Conservation (phyloP, 2,888 invertebrate species). For the Dinocampus coccinellae region DNA sequence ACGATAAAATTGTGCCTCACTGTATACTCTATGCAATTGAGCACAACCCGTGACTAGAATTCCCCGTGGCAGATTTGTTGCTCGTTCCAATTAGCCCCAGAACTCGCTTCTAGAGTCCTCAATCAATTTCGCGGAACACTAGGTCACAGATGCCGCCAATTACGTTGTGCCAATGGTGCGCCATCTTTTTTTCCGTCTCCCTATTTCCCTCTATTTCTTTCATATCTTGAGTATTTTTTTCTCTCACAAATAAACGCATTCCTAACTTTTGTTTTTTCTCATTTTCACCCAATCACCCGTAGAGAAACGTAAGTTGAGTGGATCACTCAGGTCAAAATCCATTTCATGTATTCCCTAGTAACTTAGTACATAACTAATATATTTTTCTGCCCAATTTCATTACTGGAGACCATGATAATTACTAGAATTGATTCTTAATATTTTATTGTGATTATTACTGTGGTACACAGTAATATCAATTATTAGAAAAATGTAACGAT, state of each 20-base stretch:
- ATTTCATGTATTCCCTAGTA: too few relatives aligned
- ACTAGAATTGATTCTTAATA: too few relatives aligned
- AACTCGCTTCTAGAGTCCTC: constrained; percentile 51
- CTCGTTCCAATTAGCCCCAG: constrained; percentile 54
- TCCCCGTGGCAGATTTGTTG: constrained; percentile 48
- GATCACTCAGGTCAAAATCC: too few relatives aligned
- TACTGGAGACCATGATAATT: too few relatives aligned
- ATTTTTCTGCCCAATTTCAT: too few relatives aligned
- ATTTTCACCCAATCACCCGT: too few relatives aligned
- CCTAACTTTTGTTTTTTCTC: too few relatives aligned
- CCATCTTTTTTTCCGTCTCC: constrained; percentile 48
- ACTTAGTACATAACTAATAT: too few relatives aligned
- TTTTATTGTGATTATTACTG: too few relatives aligned
- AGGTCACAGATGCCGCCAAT: constrained; percentile 63
- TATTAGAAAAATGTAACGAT: too few relatives aligned
- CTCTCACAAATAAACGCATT: background rate
- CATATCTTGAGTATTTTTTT: background rate
- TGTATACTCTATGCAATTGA: background rate
- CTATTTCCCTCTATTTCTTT: constrained; percentile 9
- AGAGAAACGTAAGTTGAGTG: too few relatives aligned
- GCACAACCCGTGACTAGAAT: constrained; percentile 27
- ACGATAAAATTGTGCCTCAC: background rate
- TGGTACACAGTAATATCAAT: too few relatives aligned
- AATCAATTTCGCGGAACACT: constrained; percentile 59
- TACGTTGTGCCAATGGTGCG: constrained; percentile 54